phyloP scores from a whole-genome alignment of 2,888 invertebrate species.

The Philaethria dido region DNA sequence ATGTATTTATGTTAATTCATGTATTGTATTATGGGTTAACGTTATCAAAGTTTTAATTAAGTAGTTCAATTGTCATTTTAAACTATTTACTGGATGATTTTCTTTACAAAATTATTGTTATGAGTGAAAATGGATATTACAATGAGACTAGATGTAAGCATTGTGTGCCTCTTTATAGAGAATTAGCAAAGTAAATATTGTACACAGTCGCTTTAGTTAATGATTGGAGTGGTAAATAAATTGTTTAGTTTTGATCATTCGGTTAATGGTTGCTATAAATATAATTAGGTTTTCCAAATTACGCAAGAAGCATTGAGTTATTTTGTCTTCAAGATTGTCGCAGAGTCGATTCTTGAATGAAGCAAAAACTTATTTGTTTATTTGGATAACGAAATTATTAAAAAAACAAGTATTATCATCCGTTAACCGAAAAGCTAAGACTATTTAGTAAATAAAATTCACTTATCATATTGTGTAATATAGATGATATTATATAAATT shows the following conservation, averaged over 20 bases:
- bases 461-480: slow-evolving; percentile 41
- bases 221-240: slow-evolving; percentile 43
- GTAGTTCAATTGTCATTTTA: no score
- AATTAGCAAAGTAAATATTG: slow-evolving; percentile 58
- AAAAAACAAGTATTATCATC: background rate
- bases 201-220: slow-evolving; percentile 21
- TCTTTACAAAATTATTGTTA: slow-evolving; percentile 1
- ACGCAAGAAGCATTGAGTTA: background rate
- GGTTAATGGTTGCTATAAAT: background rate
- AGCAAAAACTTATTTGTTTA: no score
- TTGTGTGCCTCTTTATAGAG: slow-evolving; percentile 82
- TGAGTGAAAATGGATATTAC: slow-evolving; percentile 17
- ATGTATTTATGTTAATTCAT: no score
- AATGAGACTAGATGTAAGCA: slow-evolving; percentile 58
- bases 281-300: background rate
- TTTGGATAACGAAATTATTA: background rate
- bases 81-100: slow-evolving; percentile 10
- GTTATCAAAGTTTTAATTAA: no score
- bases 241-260: slow-evolving; percentile 36
- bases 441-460: slow-evolving; percentile 25
- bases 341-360: background rate
- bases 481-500: slow-evolving; percentile 58
- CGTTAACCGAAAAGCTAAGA: background rate
- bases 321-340: background rate
- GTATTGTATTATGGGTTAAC: no score